Conservation (phyloP, 2,797 vertebrate genomes). For the Poeciliopsis paucimaculata region DNA sequence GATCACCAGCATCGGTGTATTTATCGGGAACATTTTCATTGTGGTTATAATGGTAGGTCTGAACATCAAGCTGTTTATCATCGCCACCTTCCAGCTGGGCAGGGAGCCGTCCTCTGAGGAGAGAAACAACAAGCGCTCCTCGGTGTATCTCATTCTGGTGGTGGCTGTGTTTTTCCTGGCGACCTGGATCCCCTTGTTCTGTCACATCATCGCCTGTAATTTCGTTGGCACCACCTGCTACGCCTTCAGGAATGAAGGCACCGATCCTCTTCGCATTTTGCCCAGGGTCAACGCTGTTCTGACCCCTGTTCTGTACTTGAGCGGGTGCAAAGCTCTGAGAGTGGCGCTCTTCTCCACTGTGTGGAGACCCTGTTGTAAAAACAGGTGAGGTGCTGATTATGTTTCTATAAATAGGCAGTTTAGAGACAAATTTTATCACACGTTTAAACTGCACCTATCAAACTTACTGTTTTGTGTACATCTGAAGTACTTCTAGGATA, state of each 20-base stretch:
- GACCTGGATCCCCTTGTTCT: constrained; percentile 78
- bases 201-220: constrained; percentile 66
- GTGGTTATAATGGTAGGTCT: constrained; percentile 81
- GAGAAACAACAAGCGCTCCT: constrained; percentile 75
- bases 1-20: constrained; percentile 69
- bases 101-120: constrained; percentile 70
- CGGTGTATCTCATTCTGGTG: constrained; percentile 78
- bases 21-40: constrained; percentile 74
- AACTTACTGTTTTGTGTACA: background rate
- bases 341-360: constrained; percentile 65
- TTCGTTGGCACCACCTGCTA: constrained; percentile 67
- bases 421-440: background rate
- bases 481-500: background rate
- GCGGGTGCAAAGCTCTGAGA: constrained; percentile 74
- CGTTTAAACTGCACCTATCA: background rate
- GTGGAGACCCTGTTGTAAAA: constrained; percentile 62
- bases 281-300: constrained; percentile 78
- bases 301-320: constrained; percentile 80
- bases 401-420: background rate
- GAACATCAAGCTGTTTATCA: constrained; percentile 77
- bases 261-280: constrained; percentile 77
- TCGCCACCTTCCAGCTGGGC: constrained; percentile 79
- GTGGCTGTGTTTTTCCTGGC: constrained; percentile 77
- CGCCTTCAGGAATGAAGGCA: constrained; percentile 75
- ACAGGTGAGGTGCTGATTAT: constrained; percentile 33